Percentiles rank a stretch among this genome's conserved stretches.
Evolutionary conservation across 2,888 invertebrate genomes (phyloP).

Genomic region (Trachelus iudaicus): DNA sequence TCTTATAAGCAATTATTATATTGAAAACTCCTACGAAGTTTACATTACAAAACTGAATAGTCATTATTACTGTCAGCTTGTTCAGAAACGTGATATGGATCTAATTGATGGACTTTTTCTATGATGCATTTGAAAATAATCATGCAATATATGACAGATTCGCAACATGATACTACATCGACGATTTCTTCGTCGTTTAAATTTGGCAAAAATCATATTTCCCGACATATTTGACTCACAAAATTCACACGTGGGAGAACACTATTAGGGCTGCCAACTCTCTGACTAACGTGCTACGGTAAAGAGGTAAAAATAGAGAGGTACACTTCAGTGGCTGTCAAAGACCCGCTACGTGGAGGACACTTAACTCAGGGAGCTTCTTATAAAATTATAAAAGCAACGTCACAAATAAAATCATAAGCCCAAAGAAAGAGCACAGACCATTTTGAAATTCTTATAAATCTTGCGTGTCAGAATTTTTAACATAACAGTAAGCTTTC

Average conservation of each 20-base stretch:
- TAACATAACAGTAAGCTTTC: neutral
- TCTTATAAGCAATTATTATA: neutral
- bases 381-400: neutral
- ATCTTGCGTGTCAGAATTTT: neutral
- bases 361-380: neutral
- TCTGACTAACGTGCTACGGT: neutral
- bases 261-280: neutral
- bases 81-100: too few species aligned
- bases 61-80: neutral
- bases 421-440: neutral
- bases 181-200: neutral
- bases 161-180: neutral
- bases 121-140: too few species aligned
- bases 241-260: neutral
- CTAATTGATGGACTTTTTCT: too few species aligned
- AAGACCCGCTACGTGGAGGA: neutral
- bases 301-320: neutral
- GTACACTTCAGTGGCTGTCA: neutral
- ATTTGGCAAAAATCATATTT: neutral
- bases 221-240: neutral
- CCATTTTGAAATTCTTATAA: neutral
- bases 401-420: neutral
- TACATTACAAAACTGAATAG: neutral
- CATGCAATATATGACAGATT: too few species aligned
- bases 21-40: neutral